A percentile compares a stretch with the other conserved stretches of the same genome.
Evolutionary conservation across 2,797 vertebrate species (phyloP).

Genomic region (Pseudochirops corinnae): DNA sequence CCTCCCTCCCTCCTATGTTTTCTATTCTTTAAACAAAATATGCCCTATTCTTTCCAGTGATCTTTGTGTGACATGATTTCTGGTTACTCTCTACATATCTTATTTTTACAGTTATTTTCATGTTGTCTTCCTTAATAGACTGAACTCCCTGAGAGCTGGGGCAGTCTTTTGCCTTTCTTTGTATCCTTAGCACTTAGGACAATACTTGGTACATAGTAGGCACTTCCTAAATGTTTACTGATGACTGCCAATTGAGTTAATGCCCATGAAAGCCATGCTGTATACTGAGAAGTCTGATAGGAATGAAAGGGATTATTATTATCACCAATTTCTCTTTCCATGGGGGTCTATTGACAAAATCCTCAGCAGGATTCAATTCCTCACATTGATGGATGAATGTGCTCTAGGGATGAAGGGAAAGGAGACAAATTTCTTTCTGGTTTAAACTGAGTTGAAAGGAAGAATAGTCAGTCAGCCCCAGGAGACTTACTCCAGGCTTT

Average conservation of each 20-base stretch:
- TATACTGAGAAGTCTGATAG: neutral
- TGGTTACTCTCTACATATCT: neutral
- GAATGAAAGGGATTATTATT: neutral
- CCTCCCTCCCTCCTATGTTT: neutral
- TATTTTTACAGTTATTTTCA: neutral
- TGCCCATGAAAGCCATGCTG: neutral
- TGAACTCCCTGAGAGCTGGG: neutral
- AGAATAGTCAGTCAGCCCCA: neutral
- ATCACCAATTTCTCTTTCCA: neutral
- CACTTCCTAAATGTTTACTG: neutral
- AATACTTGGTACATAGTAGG: neutral
- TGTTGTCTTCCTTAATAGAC: neutral
- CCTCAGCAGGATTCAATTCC: neutral
- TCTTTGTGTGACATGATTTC: neutral
- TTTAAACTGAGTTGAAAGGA: neutral
- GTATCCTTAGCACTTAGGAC: neutral
- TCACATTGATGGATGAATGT: neutral
- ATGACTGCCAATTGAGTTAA: neutral
- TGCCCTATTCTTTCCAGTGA: neutral
- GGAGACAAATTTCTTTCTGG: neutral
- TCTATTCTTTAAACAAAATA: neutral
- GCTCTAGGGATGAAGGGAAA: neutral
- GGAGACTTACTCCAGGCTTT: neutral
- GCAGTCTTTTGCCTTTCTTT: neutral
- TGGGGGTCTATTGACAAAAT: neutral